Base-by-base conservation (phyloP, 2,888 invertebrate genomes). In the Podotricha telesiphe region DNA sequence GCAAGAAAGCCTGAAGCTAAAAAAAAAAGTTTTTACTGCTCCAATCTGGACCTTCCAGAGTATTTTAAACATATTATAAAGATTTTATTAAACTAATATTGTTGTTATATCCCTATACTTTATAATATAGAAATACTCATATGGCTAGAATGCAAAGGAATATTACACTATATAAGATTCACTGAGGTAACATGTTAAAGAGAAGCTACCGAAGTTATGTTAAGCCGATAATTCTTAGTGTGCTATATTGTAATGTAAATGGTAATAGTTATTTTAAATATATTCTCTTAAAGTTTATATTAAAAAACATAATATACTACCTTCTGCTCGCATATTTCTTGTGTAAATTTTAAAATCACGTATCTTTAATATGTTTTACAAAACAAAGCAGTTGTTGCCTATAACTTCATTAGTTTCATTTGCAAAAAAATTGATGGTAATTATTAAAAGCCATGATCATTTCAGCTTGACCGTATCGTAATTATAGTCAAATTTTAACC, bases 121-220 rank as follows among this genome's bases (percentile, higher is more conserved):
- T 51, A 2, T 13, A 13, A 1, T 13, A 34, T 55, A 34, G 0
- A 17, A 34, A 11, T 17, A 58, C 42, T 22, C 28, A 45, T 45
- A 11, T 13, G 13, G 22, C 20, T 50, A 13, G 13, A 50, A 50
- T 17, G 22, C 6, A 42, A 45, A 17, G 11, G 42, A 53, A 53
- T 64, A 63, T 37, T 37, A 22, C 2, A 17, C 13, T 55, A 0
- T 5, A 13, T 42, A n/a, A 59, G 1, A 28, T 59, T 45, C 22
- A 7, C 11, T 59, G 59, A 50, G 47, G 55, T 19, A 50, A 61
- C 19, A 45, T 42, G 48, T 22, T 61, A 61, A 61, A 67, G 61
- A 65, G 45, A 34, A 61, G 67, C 53, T 45, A 37, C 55, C 42
- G 45, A 53, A 53, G 67, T 53, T 61, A 61, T 61, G 53, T 19